These are phyloP conservation scores for Pachycephala philippinensis DNA, from an alignment of 2,113 vertebrate species.

Conservation along the genomic window DNA sequence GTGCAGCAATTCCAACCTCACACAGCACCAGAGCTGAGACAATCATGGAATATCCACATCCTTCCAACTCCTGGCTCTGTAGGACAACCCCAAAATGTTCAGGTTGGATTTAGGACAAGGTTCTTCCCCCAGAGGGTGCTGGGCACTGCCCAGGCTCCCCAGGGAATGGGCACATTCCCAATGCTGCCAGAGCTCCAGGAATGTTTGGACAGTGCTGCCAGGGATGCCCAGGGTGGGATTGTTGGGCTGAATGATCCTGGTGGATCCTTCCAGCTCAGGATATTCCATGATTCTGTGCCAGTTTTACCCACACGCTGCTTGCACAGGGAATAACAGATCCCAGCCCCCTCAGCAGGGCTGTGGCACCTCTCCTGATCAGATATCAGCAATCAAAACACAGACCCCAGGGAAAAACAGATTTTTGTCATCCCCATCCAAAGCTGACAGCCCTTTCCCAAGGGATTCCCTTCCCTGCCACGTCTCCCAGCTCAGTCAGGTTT, in stretches of 20 bases:
- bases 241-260: not conserved
- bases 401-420: accelerated
- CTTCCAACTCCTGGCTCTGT: not conserved
- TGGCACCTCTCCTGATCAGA: accelerated
- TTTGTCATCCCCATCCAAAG: not conserved
- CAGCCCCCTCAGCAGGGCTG: not conserved
- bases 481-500: not conserved
- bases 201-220: accelerated
- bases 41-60: not conserved
- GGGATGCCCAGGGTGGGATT: not conserved
- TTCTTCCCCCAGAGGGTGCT: not conserved
- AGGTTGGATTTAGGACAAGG: not conserved
- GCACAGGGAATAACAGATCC: not conserved
- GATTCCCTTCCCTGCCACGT: not conserved
- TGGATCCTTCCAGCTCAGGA: not conserved
- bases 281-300: not conserved
- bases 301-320: not conserved
- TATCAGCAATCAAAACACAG: not conserved
- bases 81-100: not conserved
- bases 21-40: accelerated
- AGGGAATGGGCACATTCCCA: not conserved
- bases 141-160: not conserved
- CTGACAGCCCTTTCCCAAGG: not conserved
- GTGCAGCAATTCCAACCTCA: not conserved
- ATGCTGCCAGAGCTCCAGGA: not conserved